Evolutionary conservation across 2,888 invertebrate genomes (phyloP).

Genomic region (Pachymerium ferrugineum): DNA sequence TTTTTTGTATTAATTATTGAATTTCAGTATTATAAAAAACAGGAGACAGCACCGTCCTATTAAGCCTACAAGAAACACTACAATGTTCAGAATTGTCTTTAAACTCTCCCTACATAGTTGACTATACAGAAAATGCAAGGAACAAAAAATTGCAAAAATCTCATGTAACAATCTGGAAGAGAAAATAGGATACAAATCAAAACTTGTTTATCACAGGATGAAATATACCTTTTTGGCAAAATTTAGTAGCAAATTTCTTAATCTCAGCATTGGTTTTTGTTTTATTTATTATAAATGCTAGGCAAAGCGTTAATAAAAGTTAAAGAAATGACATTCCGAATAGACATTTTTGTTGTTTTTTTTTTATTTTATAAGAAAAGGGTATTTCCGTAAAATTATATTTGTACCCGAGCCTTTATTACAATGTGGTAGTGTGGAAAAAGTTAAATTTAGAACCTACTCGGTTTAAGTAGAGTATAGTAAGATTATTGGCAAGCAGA

Average conservation of each 20-base stretch:
- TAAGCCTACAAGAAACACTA: neutral
- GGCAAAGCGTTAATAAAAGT: neutral
- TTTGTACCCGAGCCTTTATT: neutral
- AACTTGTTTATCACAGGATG: no score
- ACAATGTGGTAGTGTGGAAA: neutral
- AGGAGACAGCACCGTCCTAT: neutral
- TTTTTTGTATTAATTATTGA: no score
- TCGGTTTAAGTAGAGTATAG: neutral
- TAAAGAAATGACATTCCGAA: neutral
- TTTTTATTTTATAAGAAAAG: neutral
- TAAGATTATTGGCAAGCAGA: neutral
- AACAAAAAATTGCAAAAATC: neutral
- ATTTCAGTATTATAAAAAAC: neutral
- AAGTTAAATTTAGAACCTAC: neutral
- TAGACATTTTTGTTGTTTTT: neutral
- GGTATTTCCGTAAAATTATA: no score
- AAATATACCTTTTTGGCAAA: no score
- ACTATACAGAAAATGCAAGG: neutral
- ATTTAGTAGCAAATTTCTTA: no score
- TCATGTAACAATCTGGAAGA: neutral
- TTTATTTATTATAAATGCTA: no score
- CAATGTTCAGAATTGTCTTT: neutral
- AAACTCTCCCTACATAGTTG: neutral
- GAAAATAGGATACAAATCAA: no score
- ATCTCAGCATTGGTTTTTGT: no score